A percentile compares a stretch with the other conserved stretches of the same genome.
Conservation (phyloP, 2,888 invertebrate species). For the Euplexia lucipara region DNA sequence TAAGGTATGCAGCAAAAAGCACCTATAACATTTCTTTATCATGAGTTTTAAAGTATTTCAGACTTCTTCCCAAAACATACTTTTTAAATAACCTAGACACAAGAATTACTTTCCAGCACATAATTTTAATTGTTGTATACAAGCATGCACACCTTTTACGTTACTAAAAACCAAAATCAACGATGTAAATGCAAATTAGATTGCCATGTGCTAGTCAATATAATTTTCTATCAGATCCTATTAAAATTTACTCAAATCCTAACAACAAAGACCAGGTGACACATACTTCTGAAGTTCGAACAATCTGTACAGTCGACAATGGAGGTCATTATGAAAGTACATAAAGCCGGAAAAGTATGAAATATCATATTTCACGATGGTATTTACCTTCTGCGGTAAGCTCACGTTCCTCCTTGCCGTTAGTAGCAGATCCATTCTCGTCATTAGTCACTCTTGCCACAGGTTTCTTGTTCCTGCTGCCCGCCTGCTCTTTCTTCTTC, state of each 20-base stretch:
- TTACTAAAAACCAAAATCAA: background rate
- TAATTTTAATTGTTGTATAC: background rate
- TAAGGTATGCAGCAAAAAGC: background rate
- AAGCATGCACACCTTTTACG: background rate
- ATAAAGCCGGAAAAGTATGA: background rate
- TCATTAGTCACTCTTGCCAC: constrained; percentile 89
- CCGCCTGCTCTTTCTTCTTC: constrained; percentile 98
- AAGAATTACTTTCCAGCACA: background rate
- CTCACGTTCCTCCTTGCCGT: constrained; percentile 90
- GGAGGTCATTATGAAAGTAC: background rate
- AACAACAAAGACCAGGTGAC: constrained; percentile 33
- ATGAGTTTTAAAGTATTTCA: background rate
- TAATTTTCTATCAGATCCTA: background rate
- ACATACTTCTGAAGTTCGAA: background rate
- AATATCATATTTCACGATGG: constrained; percentile 54
- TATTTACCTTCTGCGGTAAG: constrained; percentile 93
- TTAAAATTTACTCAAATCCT: background rate
- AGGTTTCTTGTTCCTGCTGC: constrained; percentile 92
- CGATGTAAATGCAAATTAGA: background rate
- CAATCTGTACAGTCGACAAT: background rate
- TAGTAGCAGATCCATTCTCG: constrained; percentile 89
- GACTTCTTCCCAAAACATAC: background rate
- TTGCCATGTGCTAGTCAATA: constrained; percentile 38
- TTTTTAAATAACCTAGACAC: constrained; percentile 16
- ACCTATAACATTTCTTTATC: no score